Conservation (phyloP, 92 coral and sea anemone species). For the Epizoanthus ramosus region DNA sequence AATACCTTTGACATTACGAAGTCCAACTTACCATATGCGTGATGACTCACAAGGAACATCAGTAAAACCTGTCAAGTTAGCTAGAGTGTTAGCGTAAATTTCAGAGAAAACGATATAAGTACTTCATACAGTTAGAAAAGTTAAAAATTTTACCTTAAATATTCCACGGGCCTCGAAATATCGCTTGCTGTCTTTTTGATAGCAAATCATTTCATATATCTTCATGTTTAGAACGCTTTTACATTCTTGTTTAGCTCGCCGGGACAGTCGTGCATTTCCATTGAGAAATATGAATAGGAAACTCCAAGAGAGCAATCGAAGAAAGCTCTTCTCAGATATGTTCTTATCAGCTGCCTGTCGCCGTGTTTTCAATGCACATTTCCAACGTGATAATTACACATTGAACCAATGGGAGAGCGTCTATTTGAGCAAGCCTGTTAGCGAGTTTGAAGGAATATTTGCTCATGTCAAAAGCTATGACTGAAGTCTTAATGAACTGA, state of each 20-base stretch:
- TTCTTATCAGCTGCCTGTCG: slow-evolving; percentile 18
- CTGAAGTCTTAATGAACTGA: slow-evolving; percentile 33
- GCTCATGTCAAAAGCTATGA: slow-evolving; percentile 27
- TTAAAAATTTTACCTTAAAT: not conserved
- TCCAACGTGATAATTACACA: not conserved
- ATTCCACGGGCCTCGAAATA: not conserved
- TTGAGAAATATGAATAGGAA: not conserved
- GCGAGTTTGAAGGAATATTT: slow-evolving; percentile 12
- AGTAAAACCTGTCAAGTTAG: slow-evolving; percentile 24
- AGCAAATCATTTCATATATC: not conserved
- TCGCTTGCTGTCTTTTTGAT: not conserved
- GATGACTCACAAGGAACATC: not conserved
- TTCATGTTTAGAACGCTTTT: not conserved
- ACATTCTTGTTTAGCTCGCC: no score
- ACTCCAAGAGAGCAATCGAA: not conserved
- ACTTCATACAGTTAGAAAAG: not conserved
- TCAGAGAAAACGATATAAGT: not conserved
- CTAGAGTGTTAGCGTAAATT: slow-evolving; percentile 12
- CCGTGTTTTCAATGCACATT: not conserved
- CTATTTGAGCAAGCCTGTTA: slow-evolving; percentile 9
- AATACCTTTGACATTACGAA: not conserved
- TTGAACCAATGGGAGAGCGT: slow-evolving; percentile 3
- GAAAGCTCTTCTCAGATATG: not conserved
- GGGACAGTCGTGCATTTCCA: not conserved
- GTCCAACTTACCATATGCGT: slow-evolving; percentile 1